Percentiles rank a stretch among this genome's conserved stretches.
Conservation (phyloP, 2,888 invertebrate species). For the Coelinius sp. region DNA sequence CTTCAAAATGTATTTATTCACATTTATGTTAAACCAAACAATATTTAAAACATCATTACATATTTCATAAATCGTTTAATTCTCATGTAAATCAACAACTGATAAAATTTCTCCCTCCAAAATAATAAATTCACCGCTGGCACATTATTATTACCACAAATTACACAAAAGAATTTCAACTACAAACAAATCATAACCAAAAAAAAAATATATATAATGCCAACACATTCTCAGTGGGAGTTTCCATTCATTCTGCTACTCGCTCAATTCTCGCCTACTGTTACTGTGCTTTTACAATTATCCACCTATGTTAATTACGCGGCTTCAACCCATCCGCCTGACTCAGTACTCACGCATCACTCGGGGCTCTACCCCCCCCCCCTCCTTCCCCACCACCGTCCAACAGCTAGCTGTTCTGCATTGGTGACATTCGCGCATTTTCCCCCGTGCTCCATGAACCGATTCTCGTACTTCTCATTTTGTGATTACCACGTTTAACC, state of each 20-base stretch:
- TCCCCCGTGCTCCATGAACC: conserved; percentile 40
- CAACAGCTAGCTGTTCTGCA: background rate
- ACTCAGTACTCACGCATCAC: conserved; percentile 28
- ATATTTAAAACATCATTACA: background rate
- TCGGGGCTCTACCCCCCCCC: conserved; percentile 12
- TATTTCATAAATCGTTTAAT: background rate
- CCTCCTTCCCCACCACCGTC: conserved; percentile 4
- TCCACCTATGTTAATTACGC: conserved; percentile 57
- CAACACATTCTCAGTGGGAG: conserved; percentile 10
- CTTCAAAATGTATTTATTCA: background rate
- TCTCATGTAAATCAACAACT: background rate
- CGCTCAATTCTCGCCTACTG: conserved; percentile 34
- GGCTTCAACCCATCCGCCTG: conserved; percentile 50
- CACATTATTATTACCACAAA: background rate
- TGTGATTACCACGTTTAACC: conserved; percentile 59
- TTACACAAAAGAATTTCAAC: conserved; percentile 2
- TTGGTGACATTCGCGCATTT: conserved; percentile 30
- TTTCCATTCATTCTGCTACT: conserved; percentile 37
- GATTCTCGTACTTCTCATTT: conserved; percentile 52
- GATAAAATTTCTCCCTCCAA: background rate
- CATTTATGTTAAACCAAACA: background rate
- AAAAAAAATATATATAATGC: background rate
- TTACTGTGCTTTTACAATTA: conserved; percentile 56
- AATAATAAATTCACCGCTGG: background rate
- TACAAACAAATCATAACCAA: conserved; percentile 1